Percentiles rank a stretch among this genome's conserved stretches.
These are phyloP conservation scores for honey bee (Apis mellifera) DNA, from an alignment of 1,140 invertebrate species.

Conservation along the genomic window Amel_HAv3.1 CM009942.2:10865001-10865500, in stretches of 20 bases:
- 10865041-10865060: slow-evolving; percentile 42
- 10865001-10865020: slow-evolving; percentile 42
- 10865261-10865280: not conserved
- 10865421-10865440: not conserved
- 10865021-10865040: slow-evolving; percentile 44
- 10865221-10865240: not conserved
- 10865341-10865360: too few species aligned
- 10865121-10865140: not conserved
- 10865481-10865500: not conserved
- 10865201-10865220: not conserved
- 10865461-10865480: not conserved
- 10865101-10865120: slow-evolving; percentile 34
- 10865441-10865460: not conserved
- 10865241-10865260: not conserved
- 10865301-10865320: too few species aligned
- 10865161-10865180: not conserved
- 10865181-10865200: not conserved
- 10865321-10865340: too few species aligned
- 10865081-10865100: slow-evolving; percentile 53
- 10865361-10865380: too few species aligned
- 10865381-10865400: not conserved
- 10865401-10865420: not conserved
- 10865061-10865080: slow-evolving; percentile 48
- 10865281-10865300: too few species aligned
- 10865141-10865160: not conserved